Evolutionary conservation across 2,888 invertebrate genomes (phyloP).

Genomic region (Peribatodes rhomboidaria): DNA sequence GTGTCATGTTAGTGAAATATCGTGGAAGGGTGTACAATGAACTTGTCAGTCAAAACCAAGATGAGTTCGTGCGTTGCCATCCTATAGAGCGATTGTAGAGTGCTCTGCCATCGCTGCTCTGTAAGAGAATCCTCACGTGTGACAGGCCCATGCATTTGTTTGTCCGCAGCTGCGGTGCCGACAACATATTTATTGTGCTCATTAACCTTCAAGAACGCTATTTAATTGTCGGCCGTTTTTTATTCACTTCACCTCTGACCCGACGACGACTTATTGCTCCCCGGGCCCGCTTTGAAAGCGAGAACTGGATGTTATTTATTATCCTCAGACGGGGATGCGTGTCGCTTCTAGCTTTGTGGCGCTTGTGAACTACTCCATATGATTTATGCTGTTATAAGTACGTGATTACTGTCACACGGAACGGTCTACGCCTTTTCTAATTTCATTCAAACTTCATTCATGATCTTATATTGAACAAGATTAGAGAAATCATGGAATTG

Average conservation of each 20-base stretch:
- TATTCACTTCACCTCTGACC: slow-evolving; percentile 86
- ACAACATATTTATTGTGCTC: slow-evolving; percentile 87
- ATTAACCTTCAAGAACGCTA: slow-evolving; percentile 87
- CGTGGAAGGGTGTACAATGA: slow-evolving; percentile 73
- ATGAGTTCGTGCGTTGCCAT: slow-evolving; percentile 50
- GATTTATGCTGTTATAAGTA: slow-evolving; percentile 82
- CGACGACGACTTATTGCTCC: slow-evolving; percentile 84
- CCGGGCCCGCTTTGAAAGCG: slow-evolving; percentile 83
- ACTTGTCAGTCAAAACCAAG: slow-evolving; percentile 72
- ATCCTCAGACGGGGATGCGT: slow-evolving; percentile 78
- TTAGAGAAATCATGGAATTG: slow-evolving; percentile 22
- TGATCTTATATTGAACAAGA: slow-evolving; percentile 28
- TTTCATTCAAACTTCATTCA: slow-evolving; percentile 30
- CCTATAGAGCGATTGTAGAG: slow-evolving; percentile 54
- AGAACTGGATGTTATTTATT: slow-evolving; percentile 85
- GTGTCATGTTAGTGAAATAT: slow-evolving; percentile 67
- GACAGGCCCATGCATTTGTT: slow-evolving; percentile 81
- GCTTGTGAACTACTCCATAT: slow-evolving; percentile 79
- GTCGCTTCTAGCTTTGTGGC: slow-evolving; percentile 83
- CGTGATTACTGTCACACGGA: slow-evolving; percentile 76
- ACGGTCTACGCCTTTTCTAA: slow-evolving; percentile 46
- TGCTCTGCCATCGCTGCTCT: slow-evolving; percentile 34
- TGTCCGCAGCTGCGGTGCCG: slow-evolving; percentile 85
- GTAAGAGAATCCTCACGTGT: slow-evolving; percentile 74
- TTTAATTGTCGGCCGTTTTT: slow-evolving; percentile 87